Evolutionary conservation across 2,797 vertebrate species (phyloP), one percentile per base, ranked within the genome.

Genomic region (Morelia viridis): DNA sequence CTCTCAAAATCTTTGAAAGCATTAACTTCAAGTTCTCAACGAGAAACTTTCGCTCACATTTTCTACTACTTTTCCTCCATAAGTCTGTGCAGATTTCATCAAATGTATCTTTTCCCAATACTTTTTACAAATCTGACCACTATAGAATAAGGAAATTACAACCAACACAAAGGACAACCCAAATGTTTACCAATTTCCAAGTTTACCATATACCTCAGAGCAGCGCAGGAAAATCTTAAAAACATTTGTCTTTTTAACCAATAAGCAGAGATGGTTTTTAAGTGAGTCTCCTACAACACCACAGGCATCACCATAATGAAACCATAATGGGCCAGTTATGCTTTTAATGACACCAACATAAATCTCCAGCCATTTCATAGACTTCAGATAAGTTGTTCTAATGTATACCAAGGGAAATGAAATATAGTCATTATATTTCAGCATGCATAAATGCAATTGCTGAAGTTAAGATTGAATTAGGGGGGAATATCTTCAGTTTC

Each of bases 301-400:
- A 91, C 89, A 89, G 89, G 84, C 35, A 62, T 57, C 90, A 88
- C 86, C 65, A 85, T 85, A 93, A 93, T 93, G 89, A 91, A 89
- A 93, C 88, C 86, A 86, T 57, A 86, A 28, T 53, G 90, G 35
- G 28, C 46, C 80, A 56, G 46, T 85, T 17, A 15, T 19, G 3
- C 88, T 76, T 90, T 92, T 84, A 88, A 87, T 61, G 87, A 88
- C 24, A 46, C 0, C 3, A 9, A 1, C 50, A 61, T 88, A 92
- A 94, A 89, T 0, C 1, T 62, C 0, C 0, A 86, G 15, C 0
- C 2, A 0, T 26, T 94, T 1, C 76, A 92, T 84, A 11, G 22
- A 7, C 90, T 91, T 92, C 4, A 15, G 89, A 88, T 41, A 1
- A 64, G 64, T 91, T 89, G 65, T 87, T 80, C 19, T n/a, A 24